Evolutionary conservation across 2,797 vertebrate species (phyloP).

Genomic region (Salmo trutta): DNA sequence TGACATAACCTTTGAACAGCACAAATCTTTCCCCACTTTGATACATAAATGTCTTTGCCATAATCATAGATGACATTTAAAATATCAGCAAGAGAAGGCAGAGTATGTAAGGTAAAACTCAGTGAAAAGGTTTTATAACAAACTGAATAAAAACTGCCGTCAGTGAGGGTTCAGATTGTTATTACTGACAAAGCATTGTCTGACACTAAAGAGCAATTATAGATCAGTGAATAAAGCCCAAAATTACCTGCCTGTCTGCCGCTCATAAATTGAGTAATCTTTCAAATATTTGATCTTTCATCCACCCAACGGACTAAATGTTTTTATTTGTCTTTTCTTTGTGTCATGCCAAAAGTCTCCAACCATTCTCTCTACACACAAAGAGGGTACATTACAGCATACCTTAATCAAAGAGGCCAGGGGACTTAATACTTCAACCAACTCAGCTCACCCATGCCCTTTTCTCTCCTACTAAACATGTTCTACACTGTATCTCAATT

Average conservation of each 20-base stretch:
- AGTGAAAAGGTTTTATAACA: background rate
- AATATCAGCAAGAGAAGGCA: background rate
- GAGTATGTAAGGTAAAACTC: background rate
- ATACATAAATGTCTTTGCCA: background rate
- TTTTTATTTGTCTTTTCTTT: conserved; percentile 51
- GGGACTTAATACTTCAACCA: conserved; percentile 18
- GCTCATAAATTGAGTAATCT: conserved; percentile 61
- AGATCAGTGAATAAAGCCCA: conserved; percentile 51
- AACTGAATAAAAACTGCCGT: background rate
- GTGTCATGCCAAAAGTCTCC: conserved; percentile 25
- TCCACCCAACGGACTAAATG: conserved; percentile 52
- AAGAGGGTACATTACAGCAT: conserved; percentile 8
- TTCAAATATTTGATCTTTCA: conserved; percentile 62
- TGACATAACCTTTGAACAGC: background rate
- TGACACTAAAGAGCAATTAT: conserved; percentile 57
- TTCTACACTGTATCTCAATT: conserved; percentile 11
- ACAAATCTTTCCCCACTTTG: background rate
- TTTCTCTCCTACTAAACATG: background rate
- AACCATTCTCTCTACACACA: conserved; percentile 11
- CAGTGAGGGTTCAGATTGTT: conserved; percentile 44
- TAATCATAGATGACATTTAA: background rate
- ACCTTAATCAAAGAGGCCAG: conserved; percentile 10
- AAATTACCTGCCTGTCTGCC: conserved; percentile 49
- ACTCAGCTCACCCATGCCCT: conserved; percentile 13
- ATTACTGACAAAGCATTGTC: conserved; percentile 59